Conservation (phyloP, 2,797 vertebrate species). For the Lophius americanus region DNA sequence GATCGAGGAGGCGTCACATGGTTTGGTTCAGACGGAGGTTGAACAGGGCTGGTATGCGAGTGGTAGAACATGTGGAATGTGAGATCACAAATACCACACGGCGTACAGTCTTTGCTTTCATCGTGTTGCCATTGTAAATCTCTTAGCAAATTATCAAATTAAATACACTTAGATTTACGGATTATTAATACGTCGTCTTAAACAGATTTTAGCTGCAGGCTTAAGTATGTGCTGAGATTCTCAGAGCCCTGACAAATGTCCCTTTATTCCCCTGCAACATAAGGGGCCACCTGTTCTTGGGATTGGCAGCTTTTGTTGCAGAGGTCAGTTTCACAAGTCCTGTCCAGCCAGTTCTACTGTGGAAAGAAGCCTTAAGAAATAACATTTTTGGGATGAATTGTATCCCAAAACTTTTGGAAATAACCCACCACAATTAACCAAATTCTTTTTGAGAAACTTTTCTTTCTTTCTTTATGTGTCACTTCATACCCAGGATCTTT, state of each 20-base stretch:
- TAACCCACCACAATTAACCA: neutral
- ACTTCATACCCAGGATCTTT: too few relatives aligned
- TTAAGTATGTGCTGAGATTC: conserved; percentile 55
- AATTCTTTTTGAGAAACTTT: too few relatives aligned
- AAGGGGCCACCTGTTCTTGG: conserved; percentile 84
- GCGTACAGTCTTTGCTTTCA: conserved; percentile 27
- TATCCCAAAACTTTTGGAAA: neutral
- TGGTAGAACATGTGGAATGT: conserved; percentile 66
- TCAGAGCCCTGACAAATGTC: conserved; percentile 75
- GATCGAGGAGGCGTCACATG: conserved; percentile 73
- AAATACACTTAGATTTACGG: neutral
- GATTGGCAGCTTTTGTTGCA: conserved; percentile 80
- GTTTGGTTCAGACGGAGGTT: conserved; percentile 77
- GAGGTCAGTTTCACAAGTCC: conserved; percentile 74
- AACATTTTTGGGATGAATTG: neutral
- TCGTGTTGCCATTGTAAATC: conserved; percentile 6
- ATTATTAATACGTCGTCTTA: conserved; percentile 2
- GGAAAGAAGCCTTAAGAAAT: conserved; percentile 21
- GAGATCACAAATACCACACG: conserved; percentile 44
- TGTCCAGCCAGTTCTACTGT: conserved; percentile 54
- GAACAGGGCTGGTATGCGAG: conserved; percentile 65
- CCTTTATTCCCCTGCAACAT: conserved; percentile 72
- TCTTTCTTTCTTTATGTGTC: too few relatives aligned
- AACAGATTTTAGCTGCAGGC: conserved; percentile 15
- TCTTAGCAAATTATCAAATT: conserved; percentile 16